Conservation (phyloP, 2,113 vertebrate genomes). For the Patagioenas fasciata region DNA sequence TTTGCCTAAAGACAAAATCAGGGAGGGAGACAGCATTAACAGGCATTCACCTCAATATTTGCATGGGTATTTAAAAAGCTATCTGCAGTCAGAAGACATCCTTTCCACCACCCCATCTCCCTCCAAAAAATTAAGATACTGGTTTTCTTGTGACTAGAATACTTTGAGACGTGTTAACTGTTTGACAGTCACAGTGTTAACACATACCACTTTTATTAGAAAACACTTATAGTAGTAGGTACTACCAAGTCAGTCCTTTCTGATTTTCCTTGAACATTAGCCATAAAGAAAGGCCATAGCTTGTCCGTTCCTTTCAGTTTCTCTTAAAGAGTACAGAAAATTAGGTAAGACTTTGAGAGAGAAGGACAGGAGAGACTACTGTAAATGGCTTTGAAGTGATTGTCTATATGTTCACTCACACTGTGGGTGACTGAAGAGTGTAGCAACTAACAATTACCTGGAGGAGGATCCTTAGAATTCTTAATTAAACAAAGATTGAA, state of each 20-base stretch:
- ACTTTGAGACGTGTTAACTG: not conserved
- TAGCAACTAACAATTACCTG: not conserved
- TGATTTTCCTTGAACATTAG: not conserved
- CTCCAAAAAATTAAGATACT: not conserved
- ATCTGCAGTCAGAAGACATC: not conserved
- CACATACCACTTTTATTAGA: not conserved
- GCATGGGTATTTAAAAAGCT: not conserved
- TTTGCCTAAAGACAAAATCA: not conserved
- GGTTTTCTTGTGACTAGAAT: not conserved
- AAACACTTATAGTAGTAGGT: not conserved
- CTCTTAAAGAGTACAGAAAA: not conserved
- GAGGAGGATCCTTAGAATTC: not conserved
- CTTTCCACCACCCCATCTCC: no score
- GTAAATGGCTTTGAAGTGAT: not conserved
- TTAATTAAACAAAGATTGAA: conserved; percentile 5
- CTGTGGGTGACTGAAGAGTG: not conserved
- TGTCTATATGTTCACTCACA: not conserved
- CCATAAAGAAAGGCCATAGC: not conserved
- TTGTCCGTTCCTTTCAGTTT: not conserved
- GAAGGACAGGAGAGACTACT: not conserved
- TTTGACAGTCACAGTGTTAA: not conserved
- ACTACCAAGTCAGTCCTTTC: not conserved
- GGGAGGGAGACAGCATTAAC: not conserved
- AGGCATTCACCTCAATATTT: not conserved
- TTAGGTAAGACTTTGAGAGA: not conserved